Percentiles rank a stretch among this genome's conserved stretches.
Evolutionary conservation across 2,113 vertebrate species (phyloP).

Genomic region (Eptatretus burgeri): DNA sequence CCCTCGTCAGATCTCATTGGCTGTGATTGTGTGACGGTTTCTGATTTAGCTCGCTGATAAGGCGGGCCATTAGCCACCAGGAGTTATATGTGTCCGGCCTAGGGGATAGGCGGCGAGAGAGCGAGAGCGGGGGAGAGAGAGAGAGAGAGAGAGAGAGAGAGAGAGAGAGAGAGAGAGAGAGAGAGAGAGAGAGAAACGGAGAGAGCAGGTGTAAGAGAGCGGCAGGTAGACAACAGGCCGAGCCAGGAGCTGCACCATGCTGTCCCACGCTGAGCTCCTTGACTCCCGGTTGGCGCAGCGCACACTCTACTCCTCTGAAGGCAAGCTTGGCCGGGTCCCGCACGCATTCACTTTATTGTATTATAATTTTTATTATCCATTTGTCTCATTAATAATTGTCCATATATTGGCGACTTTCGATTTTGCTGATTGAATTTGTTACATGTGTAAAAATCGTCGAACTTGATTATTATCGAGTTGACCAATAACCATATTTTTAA

Average conservation of each 20-base stretch:
- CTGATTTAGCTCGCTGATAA: conserved; percentile 5
- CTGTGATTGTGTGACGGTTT: conserved; percentile 4
- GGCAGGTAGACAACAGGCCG: not conserved
- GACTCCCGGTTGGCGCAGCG: conserved; percentile 49
- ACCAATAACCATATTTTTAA: too few species aligned
- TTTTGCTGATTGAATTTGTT: too few species aligned
- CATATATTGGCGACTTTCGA: too few species aligned
- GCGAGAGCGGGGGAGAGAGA: not conserved
- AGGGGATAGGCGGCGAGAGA: conserved; percentile 1
- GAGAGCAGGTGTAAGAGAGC: not conserved
- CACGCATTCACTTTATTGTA: too few species aligned
- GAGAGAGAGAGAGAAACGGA: not conserved
- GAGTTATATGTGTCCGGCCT: conserved; percentile 5
- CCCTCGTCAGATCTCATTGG: conserved; percentile 7
- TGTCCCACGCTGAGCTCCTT: conserved; percentile 97
- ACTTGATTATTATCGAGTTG: too few species aligned
- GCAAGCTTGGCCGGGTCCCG: conserved; percentile 27
- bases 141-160: not conserved
- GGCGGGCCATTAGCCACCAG: conserved; percentile 5
- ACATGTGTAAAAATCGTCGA: too few species aligned
- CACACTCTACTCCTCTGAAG: conserved; percentile 12
- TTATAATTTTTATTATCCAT: too few species aligned
- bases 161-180: not conserved
- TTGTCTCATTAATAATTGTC: too few species aligned
- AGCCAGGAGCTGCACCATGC: conserved; percentile 44